Evolutionary conservation across 2,113 vertebrate species (phyloP).

Genomic region (Sphyrna mokarran): DNA sequence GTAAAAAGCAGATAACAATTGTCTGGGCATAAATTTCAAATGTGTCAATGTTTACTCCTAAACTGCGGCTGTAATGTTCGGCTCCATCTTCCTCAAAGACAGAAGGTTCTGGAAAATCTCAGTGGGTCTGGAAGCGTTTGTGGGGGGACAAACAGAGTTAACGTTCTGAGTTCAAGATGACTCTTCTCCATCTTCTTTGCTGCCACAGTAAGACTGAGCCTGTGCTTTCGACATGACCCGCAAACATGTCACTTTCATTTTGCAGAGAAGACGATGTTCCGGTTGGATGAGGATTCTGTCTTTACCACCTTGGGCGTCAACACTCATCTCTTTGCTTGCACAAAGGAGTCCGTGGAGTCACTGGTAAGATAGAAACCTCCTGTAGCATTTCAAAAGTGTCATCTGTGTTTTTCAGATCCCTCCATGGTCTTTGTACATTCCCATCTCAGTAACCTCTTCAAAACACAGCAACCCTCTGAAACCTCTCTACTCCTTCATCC

Average conservation of each 20-base stretch:
- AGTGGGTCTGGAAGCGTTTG: too few species aligned
- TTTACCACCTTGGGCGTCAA: slow-evolving; percentile 95
- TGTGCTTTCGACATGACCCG: not conserved
- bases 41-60: not conserved
- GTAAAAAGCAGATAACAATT: not conserved
- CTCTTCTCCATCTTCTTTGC: not conserved
- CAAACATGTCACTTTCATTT: not conserved
- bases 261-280: slow-evolving; percentile 85
- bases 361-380: slow-evolving; percentile 63
- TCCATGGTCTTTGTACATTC: not conserved
- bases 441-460: too few species aligned
- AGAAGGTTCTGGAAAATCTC: too few species aligned
- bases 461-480: not conserved
- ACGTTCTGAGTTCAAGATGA: too few species aligned
- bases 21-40: not conserved
- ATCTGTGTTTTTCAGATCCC: not conserved
- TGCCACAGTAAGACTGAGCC: not conserved
- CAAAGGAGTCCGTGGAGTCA: slow-evolving; percentile 71
- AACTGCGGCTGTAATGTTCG: not conserved
- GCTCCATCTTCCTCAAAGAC: not conserved
- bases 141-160: too few species aligned
- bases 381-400: not conserved
- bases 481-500: not conserved
- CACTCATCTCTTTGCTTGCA: slow-evolving; percentile 91
- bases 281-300: slow-evolving; percentile 88